phyloP scores from a whole-genome alignment of 1,140 invertebrate genomes.

The Aleiodes sp. region DNA sequence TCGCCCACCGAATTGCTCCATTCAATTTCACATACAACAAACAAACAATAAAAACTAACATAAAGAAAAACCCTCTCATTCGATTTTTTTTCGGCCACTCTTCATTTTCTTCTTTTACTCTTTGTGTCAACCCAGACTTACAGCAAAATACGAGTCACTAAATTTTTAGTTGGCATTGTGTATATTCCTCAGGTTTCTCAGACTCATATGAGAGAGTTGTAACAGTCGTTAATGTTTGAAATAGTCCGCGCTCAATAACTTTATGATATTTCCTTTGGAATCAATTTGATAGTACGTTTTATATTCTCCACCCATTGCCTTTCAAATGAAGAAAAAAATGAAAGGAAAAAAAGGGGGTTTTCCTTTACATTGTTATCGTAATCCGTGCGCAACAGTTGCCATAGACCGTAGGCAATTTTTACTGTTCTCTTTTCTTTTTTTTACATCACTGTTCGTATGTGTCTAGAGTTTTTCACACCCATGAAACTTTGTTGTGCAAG shows the following conservation, averaged over 20 bases:
- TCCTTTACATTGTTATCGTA: slow-evolving; percentile 4
- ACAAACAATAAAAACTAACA: background rate
- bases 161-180: background rate
- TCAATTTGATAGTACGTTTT: slow-evolving; percentile 25
- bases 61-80: background rate
- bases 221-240: slow-evolving; percentile 26
- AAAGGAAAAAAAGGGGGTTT: background rate
- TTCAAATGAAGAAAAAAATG: background rate
- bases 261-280: slow-evolving; percentile 17
- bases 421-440: slow-evolving; percentile 4
- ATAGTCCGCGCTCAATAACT: slow-evolving; percentile 16
- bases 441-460: background rate
- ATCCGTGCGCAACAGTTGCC: slow-evolving; percentile 16
- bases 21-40: slow-evolving; percentile 6
- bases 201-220: background rate
- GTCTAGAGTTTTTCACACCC: slow-evolving; percentile 1
- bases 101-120: background rate
- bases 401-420: slow-evolving; percentile 8
- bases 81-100: background rate
- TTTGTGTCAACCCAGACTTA: background rate
- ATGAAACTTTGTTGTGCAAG: background rate
- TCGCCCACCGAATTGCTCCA: background rate
- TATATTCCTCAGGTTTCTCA: background rate
- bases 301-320: background rate
- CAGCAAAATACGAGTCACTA: background rate